These are phyloP conservation scores for Tinea pellionella DNA, from an alignment of 2,888 invertebrate species.

Conservation along the genomic window DNA sequence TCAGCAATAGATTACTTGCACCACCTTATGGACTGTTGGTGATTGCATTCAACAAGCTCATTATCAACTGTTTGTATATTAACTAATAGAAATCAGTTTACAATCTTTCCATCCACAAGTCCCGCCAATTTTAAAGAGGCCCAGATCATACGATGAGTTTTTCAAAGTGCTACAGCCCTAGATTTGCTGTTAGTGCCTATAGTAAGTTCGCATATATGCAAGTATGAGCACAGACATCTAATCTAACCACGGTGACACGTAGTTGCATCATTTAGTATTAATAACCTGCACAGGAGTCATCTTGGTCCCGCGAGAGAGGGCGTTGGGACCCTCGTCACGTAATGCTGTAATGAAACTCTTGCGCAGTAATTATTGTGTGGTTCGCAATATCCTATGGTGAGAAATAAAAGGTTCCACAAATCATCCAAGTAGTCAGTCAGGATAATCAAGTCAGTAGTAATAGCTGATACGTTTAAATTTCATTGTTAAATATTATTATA, in stretches of 20 bases:
- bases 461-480: not conserved
- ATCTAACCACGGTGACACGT: not conserved
- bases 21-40: no score
- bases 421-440: slow-evolving; percentile 4
- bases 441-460: not conserved
- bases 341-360: slow-evolving; percentile 50
- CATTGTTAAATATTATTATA: not conserved
- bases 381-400: slow-evolving; percentile 33
- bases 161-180: no score
- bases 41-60: no score
- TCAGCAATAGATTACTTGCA: no score
- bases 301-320: not conserved
- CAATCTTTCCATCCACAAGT: no score
- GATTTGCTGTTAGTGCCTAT: no score
- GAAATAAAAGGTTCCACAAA: slow-evolving; percentile 15
- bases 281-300: not conserved
- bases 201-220: no score
- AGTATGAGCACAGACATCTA: not conserved
- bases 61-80: no score
- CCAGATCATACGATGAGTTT: no score
- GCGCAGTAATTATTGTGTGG: slow-evolving; percentile 47
- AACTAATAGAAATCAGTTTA: no score
- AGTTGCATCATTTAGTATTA: not conserved
- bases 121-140: no score
- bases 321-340: slow-evolving; percentile 36